phyloP scores from a whole-genome alignment of 2,113 vertebrate species.

The Microcebus lehilahytsara region DNA sequence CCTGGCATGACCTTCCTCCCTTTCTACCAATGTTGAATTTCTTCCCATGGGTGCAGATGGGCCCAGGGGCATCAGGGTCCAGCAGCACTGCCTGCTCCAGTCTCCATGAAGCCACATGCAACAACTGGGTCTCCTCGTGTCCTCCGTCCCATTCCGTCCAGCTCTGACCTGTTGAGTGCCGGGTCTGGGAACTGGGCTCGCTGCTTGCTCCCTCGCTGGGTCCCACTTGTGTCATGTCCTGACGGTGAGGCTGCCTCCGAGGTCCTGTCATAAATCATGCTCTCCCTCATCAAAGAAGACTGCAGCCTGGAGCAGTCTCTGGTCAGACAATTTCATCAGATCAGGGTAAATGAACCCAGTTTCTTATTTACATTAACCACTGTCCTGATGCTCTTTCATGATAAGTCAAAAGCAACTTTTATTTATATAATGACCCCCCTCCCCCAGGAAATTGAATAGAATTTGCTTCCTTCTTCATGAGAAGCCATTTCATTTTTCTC shows the following conservation, averaged over 20 bases:
- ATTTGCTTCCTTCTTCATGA: neutral
- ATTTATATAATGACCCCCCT: neutral
- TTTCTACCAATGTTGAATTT: neutral
- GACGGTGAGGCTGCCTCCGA: neutral
- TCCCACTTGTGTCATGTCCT: neutral
- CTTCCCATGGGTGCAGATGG: neutral
- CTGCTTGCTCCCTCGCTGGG: neutral
- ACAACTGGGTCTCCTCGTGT: neutral
- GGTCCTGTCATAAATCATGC: neutral
- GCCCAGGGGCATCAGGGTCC: neutral
- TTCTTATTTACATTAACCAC: conserved; percentile 12
- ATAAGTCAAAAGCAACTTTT: conserved; percentile 38
- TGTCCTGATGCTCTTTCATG: neutral
- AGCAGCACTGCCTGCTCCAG: too few species aligned
- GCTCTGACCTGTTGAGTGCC: too few species aligned
- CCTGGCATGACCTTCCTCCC: neutral
- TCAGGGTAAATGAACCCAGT: neutral
- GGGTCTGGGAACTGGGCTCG: neutral
- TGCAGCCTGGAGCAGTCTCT: neutral
- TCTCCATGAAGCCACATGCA: neutral
- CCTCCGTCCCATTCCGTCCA: too few species aligned
- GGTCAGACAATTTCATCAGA: neutral
- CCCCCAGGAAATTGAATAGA: neutral
- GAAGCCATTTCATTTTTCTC: neutral
- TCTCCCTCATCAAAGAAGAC: neutral